Conservation (phyloP, 2,113 vertebrate genomes). For the Prionailurus bengalensis region DNA sequence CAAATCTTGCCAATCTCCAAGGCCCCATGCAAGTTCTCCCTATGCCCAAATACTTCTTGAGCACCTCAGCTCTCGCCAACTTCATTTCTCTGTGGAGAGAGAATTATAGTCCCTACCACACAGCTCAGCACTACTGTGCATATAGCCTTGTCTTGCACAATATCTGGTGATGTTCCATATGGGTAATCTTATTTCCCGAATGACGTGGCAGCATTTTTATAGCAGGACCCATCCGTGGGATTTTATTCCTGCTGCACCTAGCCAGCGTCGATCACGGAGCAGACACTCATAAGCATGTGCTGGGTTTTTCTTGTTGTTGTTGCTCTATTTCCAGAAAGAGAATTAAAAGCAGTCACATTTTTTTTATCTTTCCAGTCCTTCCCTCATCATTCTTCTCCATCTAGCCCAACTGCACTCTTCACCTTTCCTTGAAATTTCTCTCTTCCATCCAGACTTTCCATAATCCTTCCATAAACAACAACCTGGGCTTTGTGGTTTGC, state of each 20-base stretch:
- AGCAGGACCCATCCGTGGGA: neutral
- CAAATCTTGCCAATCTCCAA: neutral
- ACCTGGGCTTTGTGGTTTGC: neutral
- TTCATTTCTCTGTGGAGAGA: neutral
- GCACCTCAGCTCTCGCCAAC: neutral
- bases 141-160: neutral
- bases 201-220: neutral
- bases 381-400: neutral
- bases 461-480: neutral
- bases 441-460: neutral
- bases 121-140: neutral
- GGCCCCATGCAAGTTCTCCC: neutral
- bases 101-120: neutral
- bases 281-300: neutral
- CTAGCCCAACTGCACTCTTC: neutral
- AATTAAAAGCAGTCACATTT: neutral
- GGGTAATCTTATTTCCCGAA: neutral
- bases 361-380: neutral
- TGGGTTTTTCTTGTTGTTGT: neutral
- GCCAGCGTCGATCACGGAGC: neutral
- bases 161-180: neutral
- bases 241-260: neutral
- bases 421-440: neutral
- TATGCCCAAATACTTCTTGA: neutral
- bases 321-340: conserved; percentile 5